phyloP scores from a whole-genome alignment of 2,113 vertebrate genomes.

The Galemys pyrenaicus region DNA sequence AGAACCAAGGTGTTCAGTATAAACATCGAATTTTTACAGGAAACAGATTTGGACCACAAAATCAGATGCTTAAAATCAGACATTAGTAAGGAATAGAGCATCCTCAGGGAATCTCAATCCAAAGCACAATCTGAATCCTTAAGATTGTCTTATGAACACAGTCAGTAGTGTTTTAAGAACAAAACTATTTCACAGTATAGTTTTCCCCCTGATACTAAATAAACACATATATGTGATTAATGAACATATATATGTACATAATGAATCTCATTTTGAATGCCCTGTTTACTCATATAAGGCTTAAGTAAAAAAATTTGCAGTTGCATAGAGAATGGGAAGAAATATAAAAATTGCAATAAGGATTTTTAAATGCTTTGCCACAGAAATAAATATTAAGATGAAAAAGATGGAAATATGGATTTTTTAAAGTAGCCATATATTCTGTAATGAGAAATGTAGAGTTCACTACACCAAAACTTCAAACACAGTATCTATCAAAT shows the following conservation, averaged over 20 bases:
- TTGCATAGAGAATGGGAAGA: slow-evolving; percentile 16
- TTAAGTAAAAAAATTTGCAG: background rate
- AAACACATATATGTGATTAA: background rate
- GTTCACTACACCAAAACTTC: background rate
- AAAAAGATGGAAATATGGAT: background rate
- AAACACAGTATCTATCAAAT: background rate
- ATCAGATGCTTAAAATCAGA: background rate
- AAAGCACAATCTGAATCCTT: background rate
- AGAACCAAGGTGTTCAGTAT: background rate
- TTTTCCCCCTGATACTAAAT: background rate
- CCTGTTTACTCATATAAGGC: background rate
- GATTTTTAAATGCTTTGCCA: background rate
- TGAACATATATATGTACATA: background rate
- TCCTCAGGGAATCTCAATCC: background rate
- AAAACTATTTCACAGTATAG: background rate
- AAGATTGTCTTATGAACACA: background rate
- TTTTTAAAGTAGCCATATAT: slow-evolving; percentile 15
- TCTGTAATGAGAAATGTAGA: background rate
- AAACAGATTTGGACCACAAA: background rate
- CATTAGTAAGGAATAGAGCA: background rate
- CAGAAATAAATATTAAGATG: slow-evolving; percentile 44
- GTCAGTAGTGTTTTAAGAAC: background rate
- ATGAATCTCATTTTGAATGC: background rate
- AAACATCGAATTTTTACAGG: background rate
- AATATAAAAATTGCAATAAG: slow-evolving; percentile 40